Evolutionary conservation across 2,113 vertebrate genomes (phyloP), one percentile per base, ranked within the genome.

Genomic region (human): DNA sequence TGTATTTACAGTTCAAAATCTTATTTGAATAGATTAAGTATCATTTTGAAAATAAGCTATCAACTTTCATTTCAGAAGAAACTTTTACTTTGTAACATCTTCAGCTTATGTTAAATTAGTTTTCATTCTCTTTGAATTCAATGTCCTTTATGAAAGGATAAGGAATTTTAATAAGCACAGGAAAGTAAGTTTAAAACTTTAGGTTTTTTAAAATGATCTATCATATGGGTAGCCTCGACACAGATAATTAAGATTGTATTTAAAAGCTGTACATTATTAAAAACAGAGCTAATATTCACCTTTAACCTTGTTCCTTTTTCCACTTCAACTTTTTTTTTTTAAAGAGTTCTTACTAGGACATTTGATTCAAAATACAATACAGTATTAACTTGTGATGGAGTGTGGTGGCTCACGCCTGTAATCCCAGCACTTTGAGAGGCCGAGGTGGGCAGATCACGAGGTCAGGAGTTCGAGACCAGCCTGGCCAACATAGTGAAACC

Each of bases 1-100:
- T 68, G 25, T 90, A 82, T 90, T 83, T 75, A 38, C 25, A 73
- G 73, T 97, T 90, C 61, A 87, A 38, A 87, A 66, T 86, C 55
- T 94, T 55, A 68, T 40, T 85, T 82, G 45, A 90, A 66, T 73
- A 80, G 43, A 55, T 64, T 70, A 76, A 72, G 55, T 75, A 75
- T 89, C 45, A 93, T 90, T 94, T 96, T 90, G 45, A 92, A 87
- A 88, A 94, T 38, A 59, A 68, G 45, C 48, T 76, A 48, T 82
- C 48, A 87, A n/a, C 40, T 88, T 94, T 61, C 57, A 68, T 83
- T 91, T 87, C 18, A 88, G n/a, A 83, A 73, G 81, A 93, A 95
- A 72, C 66, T 68, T 81, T 57, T 61, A 57, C 32, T 86, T 95
- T 90, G n/a, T 87, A 87, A 32, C 82, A 4, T 93, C 70, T 90